Base-by-base conservation (phyloP, 2,113 vertebrate genomes). In the Lophotis ruficrista region DNA sequence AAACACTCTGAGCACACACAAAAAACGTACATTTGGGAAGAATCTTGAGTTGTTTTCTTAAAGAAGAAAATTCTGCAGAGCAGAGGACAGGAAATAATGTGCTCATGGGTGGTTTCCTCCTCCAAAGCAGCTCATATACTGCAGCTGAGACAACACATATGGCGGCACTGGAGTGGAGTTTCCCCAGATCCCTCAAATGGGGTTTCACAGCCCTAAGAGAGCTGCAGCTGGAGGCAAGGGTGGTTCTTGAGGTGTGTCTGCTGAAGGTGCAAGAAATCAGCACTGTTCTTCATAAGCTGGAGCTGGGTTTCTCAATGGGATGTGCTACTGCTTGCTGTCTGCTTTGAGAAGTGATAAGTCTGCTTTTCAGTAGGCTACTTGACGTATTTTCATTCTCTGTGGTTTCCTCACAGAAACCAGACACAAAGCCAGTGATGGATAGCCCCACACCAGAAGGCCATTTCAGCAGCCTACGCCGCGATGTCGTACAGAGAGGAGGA, bases 31-130 rank as follows among this genome's bases (percentile, higher is more conserved):
- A 54, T 85, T 94, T 51, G 18, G 73, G 96, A 95, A 96, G 94
- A 94, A 96, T 69, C 62, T 15, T 37, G 70, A 65, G 25, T 28
- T 94, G 70, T 94, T 94, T 96, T 93, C 86, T 83, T 87, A 77
- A 87, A 90, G 73, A 69, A 94, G 61, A 85, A 96, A 96, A 83
- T 90, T 90, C 72, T 92, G 81, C 73, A 92, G 91, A 78, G 89
- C 61, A 93, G 37, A 69, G 77, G 72, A 69, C 89, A 95, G 95
- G 96, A 97, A 97, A 96, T 91, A 92, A 93, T 69, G 78, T 76
- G 70, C 92, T 96, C 94, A 95, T 58, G 93, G 89, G 89, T 72
- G 81, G 92, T 87, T 97, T 96, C 92, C 80, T 95, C 91, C 83
- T 95, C 96, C 66, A 89, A 73, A 89, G 91, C 73, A 61, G 48